Conservation (phyloP, 2,797 vertebrate species). For the Valencia hispanica region DNA sequence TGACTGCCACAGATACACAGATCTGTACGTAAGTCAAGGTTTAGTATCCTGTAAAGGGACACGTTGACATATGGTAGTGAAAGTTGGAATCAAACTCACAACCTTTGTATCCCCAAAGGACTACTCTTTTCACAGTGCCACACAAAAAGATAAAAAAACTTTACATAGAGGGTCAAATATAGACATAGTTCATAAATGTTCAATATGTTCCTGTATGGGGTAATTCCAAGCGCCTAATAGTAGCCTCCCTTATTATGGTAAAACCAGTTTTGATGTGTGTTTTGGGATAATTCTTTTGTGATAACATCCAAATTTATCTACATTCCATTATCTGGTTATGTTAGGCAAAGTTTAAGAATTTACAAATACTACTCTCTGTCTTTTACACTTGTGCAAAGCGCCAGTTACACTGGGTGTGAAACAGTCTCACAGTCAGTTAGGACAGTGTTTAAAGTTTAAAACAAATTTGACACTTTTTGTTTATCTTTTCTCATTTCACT, state of each 20-base stretch:
- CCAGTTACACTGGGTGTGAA: too few species aligned
- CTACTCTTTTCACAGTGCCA: neutral
- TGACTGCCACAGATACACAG: neutral
- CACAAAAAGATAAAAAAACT: neutral
- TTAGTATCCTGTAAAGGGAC: neutral
- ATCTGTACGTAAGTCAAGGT: neutral
- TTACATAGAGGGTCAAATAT: neutral
- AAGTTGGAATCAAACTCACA: neutral
- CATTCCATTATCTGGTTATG: neutral
- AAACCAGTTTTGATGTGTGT: neutral
- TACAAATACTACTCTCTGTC: neutral
- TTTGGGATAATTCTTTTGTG: neutral
- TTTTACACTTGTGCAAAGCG: too few species aligned
- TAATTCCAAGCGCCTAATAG: neutral
- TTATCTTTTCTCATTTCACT: neutral
- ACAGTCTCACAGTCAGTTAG: too few species aligned
- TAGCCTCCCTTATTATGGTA: neutral
- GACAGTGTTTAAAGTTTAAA: too few species aligned
- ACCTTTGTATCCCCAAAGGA: neutral
- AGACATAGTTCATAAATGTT: neutral
- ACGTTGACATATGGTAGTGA: too few species aligned
- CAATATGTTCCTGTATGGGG: too few species aligned
- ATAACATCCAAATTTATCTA: too few species aligned
- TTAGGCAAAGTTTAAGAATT: neutral
- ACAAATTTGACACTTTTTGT: too few species aligned